Evolutionary conservation across 92 coral and sea anemone genomes (phyloP).

Genomic region (Heliopora coerulea): DNA sequence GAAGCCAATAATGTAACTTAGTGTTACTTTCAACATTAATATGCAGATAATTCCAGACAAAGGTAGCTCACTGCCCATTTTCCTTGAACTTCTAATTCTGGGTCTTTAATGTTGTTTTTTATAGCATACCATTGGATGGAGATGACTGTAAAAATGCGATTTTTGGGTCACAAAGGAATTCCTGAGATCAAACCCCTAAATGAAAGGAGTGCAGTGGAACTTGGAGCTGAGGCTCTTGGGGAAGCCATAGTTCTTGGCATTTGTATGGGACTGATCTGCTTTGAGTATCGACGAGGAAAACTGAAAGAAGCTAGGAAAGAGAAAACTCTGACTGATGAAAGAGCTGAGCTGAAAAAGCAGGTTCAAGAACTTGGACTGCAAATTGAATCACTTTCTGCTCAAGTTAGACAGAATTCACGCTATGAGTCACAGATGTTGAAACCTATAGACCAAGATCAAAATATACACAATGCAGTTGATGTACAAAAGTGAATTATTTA

Average conservation of each 20-base stretch:
- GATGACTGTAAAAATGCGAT: constrained; percentile 82
- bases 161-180: constrained; percentile 88
- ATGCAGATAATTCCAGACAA: too few species aligned
- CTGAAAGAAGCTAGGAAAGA: constrained; percentile 32
- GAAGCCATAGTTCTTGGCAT: constrained; percentile 55
- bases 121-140: constrained; percentile 74
- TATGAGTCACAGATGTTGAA: not conserved
- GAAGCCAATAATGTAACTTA: too few species aligned
- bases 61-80: too few species aligned
- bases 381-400: constrained; percentile 28
- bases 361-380: constrained; percentile 29
- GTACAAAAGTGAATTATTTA: not conserved
- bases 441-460: not conserved
- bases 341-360: constrained; percentile 20
- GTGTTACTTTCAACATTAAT: too few species aligned
- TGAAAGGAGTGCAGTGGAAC: constrained; percentile 81
- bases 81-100: not conserved
- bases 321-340: constrained; percentile 10
- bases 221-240: constrained; percentile 98
- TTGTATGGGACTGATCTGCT: constrained; percentile 22
- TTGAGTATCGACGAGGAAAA: constrained; percentile 36
- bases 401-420: constrained; percentile 7
- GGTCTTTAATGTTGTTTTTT: not conserved
- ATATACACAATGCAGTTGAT: not conserved
- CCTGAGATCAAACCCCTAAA: constrained; percentile 69